Conservation (phyloP, 2,888 invertebrate species). For the Parthenolecanium corni region DNA sequence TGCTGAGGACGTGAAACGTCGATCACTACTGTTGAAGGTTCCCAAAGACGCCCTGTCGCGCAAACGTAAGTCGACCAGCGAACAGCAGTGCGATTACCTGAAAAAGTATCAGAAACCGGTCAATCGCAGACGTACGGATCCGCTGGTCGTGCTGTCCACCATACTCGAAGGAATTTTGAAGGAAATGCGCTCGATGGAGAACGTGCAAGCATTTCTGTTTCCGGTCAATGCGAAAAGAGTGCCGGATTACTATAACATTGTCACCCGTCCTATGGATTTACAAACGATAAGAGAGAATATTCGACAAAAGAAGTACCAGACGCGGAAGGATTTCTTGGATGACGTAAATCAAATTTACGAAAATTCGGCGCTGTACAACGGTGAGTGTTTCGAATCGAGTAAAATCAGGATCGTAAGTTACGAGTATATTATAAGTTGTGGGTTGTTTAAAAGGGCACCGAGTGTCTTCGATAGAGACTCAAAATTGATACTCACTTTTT, state of each 20-base stretch:
- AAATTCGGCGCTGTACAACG: conserved; percentile 88
- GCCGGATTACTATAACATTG: conserved; percentile 85
- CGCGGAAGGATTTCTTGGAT: conserved; percentile 82
- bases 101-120: conserved; percentile 69
- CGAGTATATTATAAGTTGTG: too few relatives aligned
- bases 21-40: conserved; percentile 62
- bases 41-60: conserved; percentile 58
- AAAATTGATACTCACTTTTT: too few relatives aligned
- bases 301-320: conserved; percentile 79
- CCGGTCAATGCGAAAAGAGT: conserved; percentile 89
- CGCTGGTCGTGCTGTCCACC: conserved; percentile 85
- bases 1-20: conserved; percentile 72
- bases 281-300: conserved; percentile 88
- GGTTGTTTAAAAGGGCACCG: too few relatives aligned
- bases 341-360: conserved; percentile 94
- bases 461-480: too few relatives aligned
- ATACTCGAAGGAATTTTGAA: conserved; percentile 83
- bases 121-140: conserved; percentile 86
- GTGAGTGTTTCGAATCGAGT: not conserved
- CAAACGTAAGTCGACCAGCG: conserved; percentile 53
- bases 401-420: too few relatives aligned
- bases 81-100: conserved; percentile 77
- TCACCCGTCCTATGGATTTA: conserved; percentile 89
- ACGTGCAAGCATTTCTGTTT: conserved; percentile 82
- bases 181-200: conserved; percentile 81